Evolutionary conservation across 2,888 invertebrate species (phyloP).

Genomic region (Scaptomyza caliginosa): DNA sequence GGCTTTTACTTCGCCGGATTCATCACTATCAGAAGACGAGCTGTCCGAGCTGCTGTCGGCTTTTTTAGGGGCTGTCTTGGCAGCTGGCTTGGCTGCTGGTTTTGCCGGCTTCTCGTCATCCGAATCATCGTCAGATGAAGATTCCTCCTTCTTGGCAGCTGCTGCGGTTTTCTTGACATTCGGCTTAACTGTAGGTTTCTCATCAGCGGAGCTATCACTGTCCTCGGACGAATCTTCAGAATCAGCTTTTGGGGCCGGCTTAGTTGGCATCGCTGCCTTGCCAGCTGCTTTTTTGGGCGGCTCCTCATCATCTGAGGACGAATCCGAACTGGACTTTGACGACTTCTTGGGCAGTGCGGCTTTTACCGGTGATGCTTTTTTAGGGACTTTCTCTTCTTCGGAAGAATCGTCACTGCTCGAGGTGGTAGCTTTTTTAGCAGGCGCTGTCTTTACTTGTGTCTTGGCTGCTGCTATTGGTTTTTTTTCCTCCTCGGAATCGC

Average conservation of each 20-base stretch:
- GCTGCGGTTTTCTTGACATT: constrained; percentile 68
- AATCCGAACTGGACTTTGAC: constrained; percentile 82
- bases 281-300: constrained; percentile 40
- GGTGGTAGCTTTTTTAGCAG: constrained; percentile 30
- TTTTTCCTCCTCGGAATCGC: constrained; percentile 78
- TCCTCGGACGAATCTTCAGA: constrained; percentile 78
- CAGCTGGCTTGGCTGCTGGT: constrained; percentile 39
- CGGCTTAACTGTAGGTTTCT: constrained; percentile 69
- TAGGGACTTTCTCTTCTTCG: constrained; percentile 78
- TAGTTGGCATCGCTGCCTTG: constrained; percentile 30
- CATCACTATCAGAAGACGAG: constrained; percentile 55
- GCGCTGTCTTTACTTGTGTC: constrained; percentile 42
- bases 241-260: constrained; percentile 40
- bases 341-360: constrained; percentile 49
- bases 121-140: constrained; percentile 67
- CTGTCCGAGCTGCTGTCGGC: constrained; percentile 53
- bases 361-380: constrained; percentile 26
- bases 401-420: constrained; percentile 84
- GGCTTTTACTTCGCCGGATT: constrained; percentile 51
- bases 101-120: constrained; percentile 33
- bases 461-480: constrained; percentile 33
- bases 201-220: constrained; percentile 67
- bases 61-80: constrained; percentile 69
- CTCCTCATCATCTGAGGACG: constrained; percentile 81
- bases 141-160: constrained; percentile 77